Percentiles rank a stretch among this genome's conserved stretches.
These are phyloP conservation scores for Enteromius trimaculatus DNA, from an alignment of 2,797 vertebrate species.

Conservation along the genomic window DNA sequence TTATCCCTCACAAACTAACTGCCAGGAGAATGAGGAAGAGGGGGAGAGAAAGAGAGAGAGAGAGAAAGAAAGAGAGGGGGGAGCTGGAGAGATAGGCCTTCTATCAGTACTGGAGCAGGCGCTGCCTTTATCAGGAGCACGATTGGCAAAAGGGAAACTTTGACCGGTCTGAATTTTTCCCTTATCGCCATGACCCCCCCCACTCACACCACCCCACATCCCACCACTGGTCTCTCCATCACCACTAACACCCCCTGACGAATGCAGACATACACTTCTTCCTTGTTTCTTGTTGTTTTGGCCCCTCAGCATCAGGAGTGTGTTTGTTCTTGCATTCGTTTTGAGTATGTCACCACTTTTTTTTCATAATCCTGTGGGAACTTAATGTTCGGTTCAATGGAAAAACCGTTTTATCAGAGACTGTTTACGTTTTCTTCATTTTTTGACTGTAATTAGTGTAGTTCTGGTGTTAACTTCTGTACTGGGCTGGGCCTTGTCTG, in stretches of 20 bases:
- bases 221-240: constrained; percentile 75
- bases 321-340: constrained; percentile 58
- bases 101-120: constrained; percentile 93
- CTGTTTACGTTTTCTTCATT: constrained; percentile 61
- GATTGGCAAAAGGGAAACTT: constrained; percentile 92
- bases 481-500: neutral
- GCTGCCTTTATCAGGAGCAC: constrained; percentile 90
- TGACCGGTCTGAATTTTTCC: constrained; percentile 89
- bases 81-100: constrained; percentile 81
- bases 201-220: constrained; percentile 58
- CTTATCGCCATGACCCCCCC: constrained; percentile 83
- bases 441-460: constrained; percentile 49
- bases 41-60: constrained; percentile 45
- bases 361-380: constrained; percentile 47
- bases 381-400: constrained; percentile 51
- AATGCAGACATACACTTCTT: constrained; percentile 49
- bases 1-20: constrained; percentile 77
- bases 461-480: neutral
- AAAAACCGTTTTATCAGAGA: constrained; percentile 43
- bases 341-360: constrained; percentile 57
- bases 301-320: constrained; percentile 64
- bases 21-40: constrained; percentile 59
- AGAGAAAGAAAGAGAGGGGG: constrained; percentile 24
- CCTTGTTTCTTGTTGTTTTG: constrained; percentile 37
- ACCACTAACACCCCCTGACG: constrained; percentile 63